phyloP scores from a whole-genome alignment of 2,113 vertebrate species.

The Polyodon spathula region DNA sequence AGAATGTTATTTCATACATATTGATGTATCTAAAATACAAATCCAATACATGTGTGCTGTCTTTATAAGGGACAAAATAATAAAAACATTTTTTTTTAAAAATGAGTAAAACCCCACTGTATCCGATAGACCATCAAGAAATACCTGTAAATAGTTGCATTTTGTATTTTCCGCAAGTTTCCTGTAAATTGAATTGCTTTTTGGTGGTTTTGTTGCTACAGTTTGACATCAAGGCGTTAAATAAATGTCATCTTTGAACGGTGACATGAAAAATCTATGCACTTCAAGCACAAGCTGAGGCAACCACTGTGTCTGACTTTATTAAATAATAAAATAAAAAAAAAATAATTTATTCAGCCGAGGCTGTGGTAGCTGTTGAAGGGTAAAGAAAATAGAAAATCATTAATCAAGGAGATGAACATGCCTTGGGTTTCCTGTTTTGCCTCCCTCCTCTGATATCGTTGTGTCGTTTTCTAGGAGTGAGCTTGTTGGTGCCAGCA shows the following conservation, averaged over 20 bases:
- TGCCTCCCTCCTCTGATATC: background rate
- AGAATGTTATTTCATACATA: no score
- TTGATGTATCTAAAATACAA: no score
- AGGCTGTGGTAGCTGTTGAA: background rate
- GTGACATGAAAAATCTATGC: conserved; percentile 51
- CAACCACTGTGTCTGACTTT: background rate
- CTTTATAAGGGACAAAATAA: no score
- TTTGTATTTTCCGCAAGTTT: background rate
- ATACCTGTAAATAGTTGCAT: background rate
- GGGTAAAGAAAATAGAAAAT: background rate
- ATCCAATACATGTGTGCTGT: no score
- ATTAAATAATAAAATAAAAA: background rate
- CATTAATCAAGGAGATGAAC: background rate
- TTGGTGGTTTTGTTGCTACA: background rate
- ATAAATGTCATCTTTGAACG: conserved; percentile 44
- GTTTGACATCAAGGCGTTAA: conserved; percentile 15
- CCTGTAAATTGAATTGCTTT: background rate
- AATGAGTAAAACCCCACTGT: no score
- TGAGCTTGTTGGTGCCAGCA: conserved; percentile 90
- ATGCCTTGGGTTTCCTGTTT: background rate
- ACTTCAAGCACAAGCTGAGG: background rate
- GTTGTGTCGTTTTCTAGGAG: conserved; percentile 62
- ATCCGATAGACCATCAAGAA: no score
- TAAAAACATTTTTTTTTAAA: no score
- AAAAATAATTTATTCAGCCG: background rate